These are phyloP conservation scores for Eristalis arbustorum DNA, from an alignment of 2,888 invertebrate species.

Conservation along the genomic window DNA sequence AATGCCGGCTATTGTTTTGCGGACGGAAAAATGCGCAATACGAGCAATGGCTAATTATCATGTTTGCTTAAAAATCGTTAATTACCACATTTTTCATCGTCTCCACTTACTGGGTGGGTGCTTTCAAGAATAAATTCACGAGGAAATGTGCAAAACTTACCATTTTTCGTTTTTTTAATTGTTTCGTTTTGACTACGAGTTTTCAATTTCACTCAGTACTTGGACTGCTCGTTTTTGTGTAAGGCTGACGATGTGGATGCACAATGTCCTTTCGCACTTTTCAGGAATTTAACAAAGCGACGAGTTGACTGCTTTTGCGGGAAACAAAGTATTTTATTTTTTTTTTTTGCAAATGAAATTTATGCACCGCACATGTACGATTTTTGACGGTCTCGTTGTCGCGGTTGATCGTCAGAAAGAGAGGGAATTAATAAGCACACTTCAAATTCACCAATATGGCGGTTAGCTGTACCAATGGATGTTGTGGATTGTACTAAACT, in stretches of 20 bases:
- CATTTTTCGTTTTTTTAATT: conserved; percentile 54
- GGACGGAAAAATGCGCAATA: not conserved
- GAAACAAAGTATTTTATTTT: conserved; percentile 36
- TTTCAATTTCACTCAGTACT: not conserved
- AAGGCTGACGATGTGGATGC: not conserved
- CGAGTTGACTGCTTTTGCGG: conserved; percentile 9
- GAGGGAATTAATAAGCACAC: conserved; percentile 41
- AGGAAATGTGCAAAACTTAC: conserved; percentile 48
- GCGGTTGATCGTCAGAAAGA: conserved; percentile 64
- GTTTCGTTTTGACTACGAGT: conserved; percentile 26
- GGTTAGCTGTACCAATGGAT: not conserved
- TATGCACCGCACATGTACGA: conserved; percentile 66
- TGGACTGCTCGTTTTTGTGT: not conserved
- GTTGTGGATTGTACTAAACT: conserved; percentile 30
- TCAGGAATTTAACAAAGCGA: conserved; percentile 2
- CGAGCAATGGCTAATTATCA: not conserved
- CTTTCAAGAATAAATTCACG: not conserved
- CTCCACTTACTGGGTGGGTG: not conserved
- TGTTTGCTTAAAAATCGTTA: not conserved
- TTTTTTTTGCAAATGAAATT: conserved; percentile 55
- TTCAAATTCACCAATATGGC: conserved; percentile 37
- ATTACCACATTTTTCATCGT: conserved; percentile 9
- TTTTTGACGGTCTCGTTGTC: conserved; percentile 63
- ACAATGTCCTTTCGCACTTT: conserved; percentile 17
- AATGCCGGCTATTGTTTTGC: conserved; percentile 5